Evolutionary conservation across 2,797 vertebrate genomes (phyloP).

Genomic region (Hydrolagus colliei): DNA sequence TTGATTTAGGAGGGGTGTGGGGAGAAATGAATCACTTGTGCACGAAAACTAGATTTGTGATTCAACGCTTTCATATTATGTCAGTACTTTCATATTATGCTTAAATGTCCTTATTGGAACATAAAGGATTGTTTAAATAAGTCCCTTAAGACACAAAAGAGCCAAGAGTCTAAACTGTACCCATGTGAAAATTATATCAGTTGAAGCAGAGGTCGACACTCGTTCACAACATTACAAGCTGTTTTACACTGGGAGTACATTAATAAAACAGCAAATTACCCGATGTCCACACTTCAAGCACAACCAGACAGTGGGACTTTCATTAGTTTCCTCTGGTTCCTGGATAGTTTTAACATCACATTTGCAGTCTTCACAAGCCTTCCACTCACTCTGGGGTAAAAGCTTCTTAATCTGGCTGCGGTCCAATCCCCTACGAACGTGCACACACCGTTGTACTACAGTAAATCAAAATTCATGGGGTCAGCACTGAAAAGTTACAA

Average conservation of each 20-base stretch:
- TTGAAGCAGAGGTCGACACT: neutral
- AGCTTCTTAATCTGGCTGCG: constrained; percentile 71
- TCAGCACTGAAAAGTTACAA: neutral
- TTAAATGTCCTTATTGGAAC: no score
- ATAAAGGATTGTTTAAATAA: no score
- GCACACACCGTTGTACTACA: constrained; percentile 69
- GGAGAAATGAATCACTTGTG: no score
- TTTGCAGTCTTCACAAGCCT: constrained; percentile 76
- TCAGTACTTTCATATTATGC: no score
- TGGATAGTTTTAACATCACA: constrained; percentile 50
- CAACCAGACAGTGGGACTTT: constrained; percentile 69
- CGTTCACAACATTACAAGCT: neutral
- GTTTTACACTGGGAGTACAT: constrained; percentile 26
- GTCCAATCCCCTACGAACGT: constrained; percentile 80
- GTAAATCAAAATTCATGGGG: neutral
- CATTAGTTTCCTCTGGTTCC: constrained; percentile 49
- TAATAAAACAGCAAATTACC: constrained; percentile 51
- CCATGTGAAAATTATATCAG: no score
- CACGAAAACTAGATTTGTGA: no score
- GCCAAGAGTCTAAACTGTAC: no score
- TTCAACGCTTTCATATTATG: no score
- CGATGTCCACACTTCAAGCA: constrained; percentile 91
- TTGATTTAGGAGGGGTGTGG: no score
- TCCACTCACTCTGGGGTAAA: constrained; percentile 59
- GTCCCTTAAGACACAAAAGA: no score